Evolutionary conservation across 30 jellyfish, hydroid and myxozoan genomes (phyloP), one percentile per base, ranked within the genome.

Genomic region (Kudoa iwatai): DNA sequence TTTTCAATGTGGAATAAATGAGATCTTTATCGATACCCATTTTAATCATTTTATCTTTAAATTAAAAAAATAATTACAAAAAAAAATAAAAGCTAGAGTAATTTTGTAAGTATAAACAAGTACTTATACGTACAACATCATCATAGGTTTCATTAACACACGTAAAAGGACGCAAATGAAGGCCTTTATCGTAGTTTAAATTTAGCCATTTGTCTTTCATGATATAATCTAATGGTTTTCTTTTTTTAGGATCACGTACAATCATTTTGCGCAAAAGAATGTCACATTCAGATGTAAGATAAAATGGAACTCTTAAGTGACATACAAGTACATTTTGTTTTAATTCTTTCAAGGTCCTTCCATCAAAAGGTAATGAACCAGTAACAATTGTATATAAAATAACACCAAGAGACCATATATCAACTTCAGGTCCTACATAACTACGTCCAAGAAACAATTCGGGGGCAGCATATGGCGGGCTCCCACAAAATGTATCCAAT

Each of bases 391-490:
- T n/a, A 28, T 28, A 28, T 9, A 28, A n/a, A 28, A 28, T 28
- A n/a, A 28, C 36, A 9, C 36, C 36, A 6, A 28, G n/a, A 6
- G 36, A 9, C 36, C 36, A 28, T 6, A 28, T 28, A 28, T 28
- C 36, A 28, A 28, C 36, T n/a, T 28, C 36, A 28, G 36, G 36
- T 6, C 36, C 36, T 9, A 28, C n/a, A n/a, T 28, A 28, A 9
- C 36, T n/a, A 28, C n/a, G 9, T 28, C 36, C 36, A 6, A 28
- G 11, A 28, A 28, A 28, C 36, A 28, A n/a, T 28, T 28, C 36
- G 9, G 36, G 36, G n/a, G 36, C 36, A 9, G 36, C 36, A n/a
- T 28, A 28, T 28, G 9, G 36, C 9, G 36, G 36, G 36, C 11
- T 6, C 36, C 36, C 36, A 28, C 36, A 28, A n/a, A 6, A 28